Conservation (phyloP, 2,888 invertebrate genomes). For the Drosophila algonquin region DNA sequence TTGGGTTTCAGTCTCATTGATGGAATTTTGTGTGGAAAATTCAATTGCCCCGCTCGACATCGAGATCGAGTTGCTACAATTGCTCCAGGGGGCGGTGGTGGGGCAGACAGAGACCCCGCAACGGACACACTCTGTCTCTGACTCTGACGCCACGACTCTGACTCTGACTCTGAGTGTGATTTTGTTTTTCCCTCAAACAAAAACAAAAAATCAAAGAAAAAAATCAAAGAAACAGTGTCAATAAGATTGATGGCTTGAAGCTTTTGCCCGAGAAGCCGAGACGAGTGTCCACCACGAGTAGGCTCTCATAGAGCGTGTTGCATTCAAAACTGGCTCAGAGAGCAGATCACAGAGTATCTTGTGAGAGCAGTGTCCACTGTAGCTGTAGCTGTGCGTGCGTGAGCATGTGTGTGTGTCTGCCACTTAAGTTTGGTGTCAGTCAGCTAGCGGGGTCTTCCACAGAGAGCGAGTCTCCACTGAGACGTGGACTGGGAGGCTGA, state of each 20-base stretch:
- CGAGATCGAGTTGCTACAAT: constrained; percentile 23
- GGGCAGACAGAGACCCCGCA: constrained; percentile 12
- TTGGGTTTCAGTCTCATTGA: constrained; percentile 49
- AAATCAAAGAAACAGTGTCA: constrained; percentile 77
- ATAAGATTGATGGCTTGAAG: constrained; percentile 82
- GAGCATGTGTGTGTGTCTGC: constrained; percentile 55
- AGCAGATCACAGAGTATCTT: constrained; percentile 20
- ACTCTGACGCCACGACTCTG: neutral
- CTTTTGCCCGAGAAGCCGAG: constrained; percentile 44
- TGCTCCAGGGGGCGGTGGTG: constrained; percentile 30
- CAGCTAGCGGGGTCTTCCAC: constrained; percentile 54
- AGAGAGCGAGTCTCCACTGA: constrained; percentile 4
- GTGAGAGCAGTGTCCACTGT: constrained; percentile 25
- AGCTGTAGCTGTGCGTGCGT: constrained; percentile 16
- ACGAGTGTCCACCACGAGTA: constrained; percentile 48
- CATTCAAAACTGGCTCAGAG: constrained; percentile 70
- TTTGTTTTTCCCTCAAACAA: constrained; percentile 34
- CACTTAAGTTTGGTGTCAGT: constrained; percentile 79
- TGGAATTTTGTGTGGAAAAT: constrained; percentile 29
- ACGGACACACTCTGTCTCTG: too few species aligned
- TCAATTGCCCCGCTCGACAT: constrained; percentile 25
- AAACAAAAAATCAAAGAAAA: constrained; percentile 4
- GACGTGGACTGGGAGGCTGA: constrained; percentile 16
- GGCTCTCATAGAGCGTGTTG: constrained; percentile 59
- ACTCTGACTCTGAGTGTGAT: neutral